A percentile compares a stretch with the other conserved stretches of the same genome.
Evolutionary conservation across 2,797 vertebrate genomes (phyloP).

Genomic region (Sebastes jordani): DNA sequence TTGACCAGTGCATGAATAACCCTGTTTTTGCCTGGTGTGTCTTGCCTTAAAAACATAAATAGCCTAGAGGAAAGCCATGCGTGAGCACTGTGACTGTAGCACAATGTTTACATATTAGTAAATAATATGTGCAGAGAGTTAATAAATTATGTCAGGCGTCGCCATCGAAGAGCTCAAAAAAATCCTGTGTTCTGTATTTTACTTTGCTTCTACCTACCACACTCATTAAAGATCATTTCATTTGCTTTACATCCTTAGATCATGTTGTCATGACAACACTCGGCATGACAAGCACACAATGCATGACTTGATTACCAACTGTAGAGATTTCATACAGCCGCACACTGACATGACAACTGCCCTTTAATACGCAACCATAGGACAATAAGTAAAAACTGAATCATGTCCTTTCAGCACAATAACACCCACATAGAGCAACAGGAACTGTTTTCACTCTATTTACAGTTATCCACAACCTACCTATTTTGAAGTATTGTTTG

Average conservation of each 20-base stretch:
- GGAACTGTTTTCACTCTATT: not conserved
- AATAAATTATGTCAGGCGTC: not conserved
- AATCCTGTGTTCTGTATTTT: not conserved
- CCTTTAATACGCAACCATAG: not conserved
- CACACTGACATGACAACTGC: not conserved
- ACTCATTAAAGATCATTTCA: constrained; percentile 23
- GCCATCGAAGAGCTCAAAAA: not conserved
- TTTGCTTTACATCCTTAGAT: constrained; percentile 4
- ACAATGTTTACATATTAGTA: constrained; percentile 3
- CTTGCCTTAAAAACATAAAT: not conserved
- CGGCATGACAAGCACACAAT: not conserved
- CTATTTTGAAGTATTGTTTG: not conserved
- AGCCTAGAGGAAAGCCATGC: constrained; percentile 1
- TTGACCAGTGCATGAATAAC: too few relatives aligned
- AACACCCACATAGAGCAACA: not conserved
- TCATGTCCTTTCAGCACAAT: not conserved
- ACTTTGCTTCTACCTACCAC: not conserved
- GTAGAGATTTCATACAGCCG: not conserved
- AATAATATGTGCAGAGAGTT: not conserved
- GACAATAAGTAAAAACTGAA: not conserved
- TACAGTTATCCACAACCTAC: not conserved
- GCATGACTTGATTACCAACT: not conserved
- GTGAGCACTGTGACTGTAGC: not conserved
- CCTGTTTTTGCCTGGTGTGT: too few relatives aligned
- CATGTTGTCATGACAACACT: constrained; percentile 46